Conservation (phyloP, 2,888 invertebrate species). For the Phymatocera aterrima region DNA sequence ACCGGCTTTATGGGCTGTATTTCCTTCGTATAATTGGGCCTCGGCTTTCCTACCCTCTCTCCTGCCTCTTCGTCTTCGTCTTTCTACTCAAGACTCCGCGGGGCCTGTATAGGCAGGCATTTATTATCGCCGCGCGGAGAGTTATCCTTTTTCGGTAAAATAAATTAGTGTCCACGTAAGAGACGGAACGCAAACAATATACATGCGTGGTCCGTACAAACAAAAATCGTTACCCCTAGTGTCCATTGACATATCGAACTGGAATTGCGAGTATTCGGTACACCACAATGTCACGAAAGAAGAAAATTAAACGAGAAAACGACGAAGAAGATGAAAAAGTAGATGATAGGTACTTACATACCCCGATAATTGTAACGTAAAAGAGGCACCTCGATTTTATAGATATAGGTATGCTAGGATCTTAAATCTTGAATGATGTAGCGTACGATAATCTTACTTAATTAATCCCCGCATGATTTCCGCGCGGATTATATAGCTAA, state of each 20-base stretch:
- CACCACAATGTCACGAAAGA: too few relatives aligned
- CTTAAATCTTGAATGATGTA: too few relatives aligned
- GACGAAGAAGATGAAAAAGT: background rate
- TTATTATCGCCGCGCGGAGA: conserved; percentile 33
- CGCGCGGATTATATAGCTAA: too few relatives aligned
- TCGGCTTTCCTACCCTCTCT: conserved; percentile 33
- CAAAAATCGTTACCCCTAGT: background rate
- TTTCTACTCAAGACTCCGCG: background rate
- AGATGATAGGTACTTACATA: background rate
- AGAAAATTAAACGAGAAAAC: background rate
- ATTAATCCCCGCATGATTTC: background rate
- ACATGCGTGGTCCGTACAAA: too few relatives aligned
- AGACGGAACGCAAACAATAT: conserved; percentile 57
- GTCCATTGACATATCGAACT: too few relatives aligned
- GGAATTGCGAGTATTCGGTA: too few relatives aligned
- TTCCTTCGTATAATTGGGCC: conserved; percentile 61
- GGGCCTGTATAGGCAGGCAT: conserved; percentile 2
- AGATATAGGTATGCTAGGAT: background rate
- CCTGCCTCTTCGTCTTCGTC: conserved; percentile 14
- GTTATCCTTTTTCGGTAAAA: conserved; percentile 31
- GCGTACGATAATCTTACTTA: background rate
- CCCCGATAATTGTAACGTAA: background rate
- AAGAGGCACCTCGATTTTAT: background rate
- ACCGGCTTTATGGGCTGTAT: conserved; percentile 61
- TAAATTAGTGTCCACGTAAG: conserved; percentile 51